Evolutionary conservation across 2,797 vertebrate species (phyloP).

Genomic region (Oreochromis mossambicus): DNA sequence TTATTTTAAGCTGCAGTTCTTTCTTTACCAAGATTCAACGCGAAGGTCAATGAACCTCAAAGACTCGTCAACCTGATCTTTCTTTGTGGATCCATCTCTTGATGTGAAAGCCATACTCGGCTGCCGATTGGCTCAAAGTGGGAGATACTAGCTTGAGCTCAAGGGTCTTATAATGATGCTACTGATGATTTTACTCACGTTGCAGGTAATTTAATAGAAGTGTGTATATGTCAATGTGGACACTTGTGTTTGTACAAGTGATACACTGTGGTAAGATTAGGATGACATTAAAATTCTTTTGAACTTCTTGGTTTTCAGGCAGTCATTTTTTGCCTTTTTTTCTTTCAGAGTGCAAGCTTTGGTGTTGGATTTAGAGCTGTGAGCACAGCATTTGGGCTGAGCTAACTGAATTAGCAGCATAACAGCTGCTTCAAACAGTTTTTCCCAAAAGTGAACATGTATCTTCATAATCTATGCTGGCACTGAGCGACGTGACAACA

Average conservation of each 20-base stretch:
- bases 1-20: slow-evolving; percentile 11
- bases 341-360: slow-evolving; percentile 24
- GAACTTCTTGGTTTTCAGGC: not conserved
- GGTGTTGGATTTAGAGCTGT: slow-evolving; percentile 45
- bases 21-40: slow-evolving; percentile 9
- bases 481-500: slow-evolving; percentile 48
- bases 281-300: not conserved
- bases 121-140: not conserved
- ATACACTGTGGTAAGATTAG: not conserved
- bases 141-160: not conserved
- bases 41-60: not conserved
- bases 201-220: not conserved
- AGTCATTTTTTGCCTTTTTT: not conserved
- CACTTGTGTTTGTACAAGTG: not conserved
- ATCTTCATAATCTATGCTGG: slow-evolving; percentile 66
- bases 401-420: slow-evolving; percentile 58
- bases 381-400: slow-evolving; percentile 24
- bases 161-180: not conserved
- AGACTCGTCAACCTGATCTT: not conserved
- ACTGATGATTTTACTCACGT: not conserved
- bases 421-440: slow-evolving; percentile 58
- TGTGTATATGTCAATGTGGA: not conserved
- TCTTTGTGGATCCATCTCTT: not conserved
- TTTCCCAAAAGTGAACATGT: slow-evolving; percentile 61
- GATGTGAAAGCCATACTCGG: slow-evolving; percentile 3